Percentiles rank a stretch among this genome's conserved stretches.
These are phyloP conservation scores for Corythornis cristatus DNA, from an alignment of 2,113 vertebrate species.

Conservation along the genomic window DNA sequence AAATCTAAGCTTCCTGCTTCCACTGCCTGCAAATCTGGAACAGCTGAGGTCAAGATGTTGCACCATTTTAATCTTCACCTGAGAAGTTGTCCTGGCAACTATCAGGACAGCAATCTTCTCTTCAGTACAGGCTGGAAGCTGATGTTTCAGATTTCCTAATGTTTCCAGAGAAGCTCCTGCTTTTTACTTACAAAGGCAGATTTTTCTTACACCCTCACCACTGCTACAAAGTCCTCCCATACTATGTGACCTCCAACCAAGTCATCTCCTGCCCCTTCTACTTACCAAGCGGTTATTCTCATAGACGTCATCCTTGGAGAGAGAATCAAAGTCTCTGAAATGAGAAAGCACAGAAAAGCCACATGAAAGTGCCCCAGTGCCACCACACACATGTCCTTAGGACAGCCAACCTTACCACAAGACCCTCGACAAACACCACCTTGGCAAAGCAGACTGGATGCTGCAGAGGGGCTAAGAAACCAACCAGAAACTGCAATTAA, in stretches of 20 bases:
- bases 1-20: not conserved
- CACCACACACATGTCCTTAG: not conserved
- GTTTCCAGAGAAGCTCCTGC: not conserved
- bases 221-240: not conserved
- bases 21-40: not conserved
- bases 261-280: constrained; percentile 22
- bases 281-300: constrained; percentile 97
- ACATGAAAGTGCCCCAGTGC: not conserved
- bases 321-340: constrained; percentile 91
- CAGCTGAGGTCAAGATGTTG: not conserved
- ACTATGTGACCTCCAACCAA: not conserved
- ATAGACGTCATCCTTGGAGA: constrained; percentile 95
- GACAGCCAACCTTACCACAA: not conserved
- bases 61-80: not conserved
- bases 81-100: not conserved
- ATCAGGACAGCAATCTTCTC: not conserved
- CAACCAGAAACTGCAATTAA: not conserved
- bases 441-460: not conserved
- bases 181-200: not conserved
- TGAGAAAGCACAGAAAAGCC: constrained; percentile 31
- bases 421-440: not conserved
- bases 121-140: not conserved
- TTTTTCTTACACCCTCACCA: not conserved
- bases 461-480: not conserved
- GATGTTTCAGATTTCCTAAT: not conserved